These are phyloP conservation scores for Aphrocallistes beatrix DNA, from an alignment of 37 sponge, comb jelly and placozoan genomes.

Conservation along the genomic window DNA sequence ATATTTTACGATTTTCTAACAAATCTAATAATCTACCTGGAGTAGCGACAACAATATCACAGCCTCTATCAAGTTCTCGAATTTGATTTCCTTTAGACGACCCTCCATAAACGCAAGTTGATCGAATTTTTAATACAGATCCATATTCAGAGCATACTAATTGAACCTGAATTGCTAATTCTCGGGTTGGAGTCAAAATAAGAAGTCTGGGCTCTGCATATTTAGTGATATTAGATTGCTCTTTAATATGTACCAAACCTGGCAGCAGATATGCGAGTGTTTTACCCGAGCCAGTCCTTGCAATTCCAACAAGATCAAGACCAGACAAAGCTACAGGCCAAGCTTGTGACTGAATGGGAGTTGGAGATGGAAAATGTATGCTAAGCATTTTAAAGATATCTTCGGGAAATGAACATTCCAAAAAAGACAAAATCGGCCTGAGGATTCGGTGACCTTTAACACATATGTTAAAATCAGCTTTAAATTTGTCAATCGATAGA, in stretches of 20 bases:
- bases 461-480: constrained; percentile 30
- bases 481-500: neutral
- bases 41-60: constrained; percentile 84
- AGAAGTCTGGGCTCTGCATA: constrained; percentile 87
- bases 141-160: neutral
- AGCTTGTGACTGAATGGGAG: constrained; percentile 38
- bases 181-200: constrained; percentile 83
- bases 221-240: constrained; percentile 60
- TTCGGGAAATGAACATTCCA: constrained; percentile 68
- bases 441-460: constrained; percentile 46
- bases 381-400: neutral
- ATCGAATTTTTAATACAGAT: neutral
- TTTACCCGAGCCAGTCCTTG: constrained; percentile 97
- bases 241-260: constrained; percentile 63
- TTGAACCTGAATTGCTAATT: constrained; percentile 70
- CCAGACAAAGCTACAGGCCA: constrained; percentile 95
- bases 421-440: constrained; percentile 60
- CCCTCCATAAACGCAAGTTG: constrained; percentile 88
- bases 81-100: constrained; percentile 83
- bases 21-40: constrained; percentile 94
- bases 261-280: constrained; percentile 85
- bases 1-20: constrained; percentile 73
- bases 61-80: constrained; percentile 66
- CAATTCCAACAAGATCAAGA: constrained; percentile 85
- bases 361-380: neutral